A percentile compares a stretch with the other conserved stretches of the same genome.
Evolutionary conservation across 2,888 invertebrate genomes (phyloP).

Genomic region (Ichneumoninae sp.): DNA sequence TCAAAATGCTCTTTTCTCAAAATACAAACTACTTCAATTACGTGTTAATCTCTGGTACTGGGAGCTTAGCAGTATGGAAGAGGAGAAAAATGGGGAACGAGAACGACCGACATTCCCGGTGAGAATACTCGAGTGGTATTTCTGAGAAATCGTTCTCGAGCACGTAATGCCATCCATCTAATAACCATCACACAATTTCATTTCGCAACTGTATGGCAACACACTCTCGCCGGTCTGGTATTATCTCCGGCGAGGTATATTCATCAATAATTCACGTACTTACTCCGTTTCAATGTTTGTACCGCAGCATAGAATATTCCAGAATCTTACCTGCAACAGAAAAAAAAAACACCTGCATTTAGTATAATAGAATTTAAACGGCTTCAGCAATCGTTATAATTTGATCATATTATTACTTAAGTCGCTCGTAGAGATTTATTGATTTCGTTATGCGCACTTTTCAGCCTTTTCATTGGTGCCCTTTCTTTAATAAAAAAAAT

Average conservation of each 20-base stretch:
- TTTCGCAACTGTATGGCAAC: neutral
- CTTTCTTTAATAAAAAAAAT: too few species aligned
- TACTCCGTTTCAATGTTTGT: neutral
- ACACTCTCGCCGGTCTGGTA: neutral
- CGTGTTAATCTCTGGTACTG: neutral
- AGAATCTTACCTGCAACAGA: slow-evolving; percentile 72
- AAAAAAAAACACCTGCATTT: slow-evolving; percentile 51
- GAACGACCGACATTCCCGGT: slow-evolving; percentile 13
- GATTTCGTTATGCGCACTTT: neutral
- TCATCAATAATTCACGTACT: slow-evolving; percentile 29
- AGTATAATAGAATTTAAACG: neutral
- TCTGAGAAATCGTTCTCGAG: slow-evolving; percentile 56
- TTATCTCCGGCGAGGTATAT: neutral
- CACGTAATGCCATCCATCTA: slow-evolving; percentile 63
- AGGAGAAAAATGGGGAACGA: slow-evolving; percentile 25
- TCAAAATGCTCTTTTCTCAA: neutral
- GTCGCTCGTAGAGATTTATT: neutral
- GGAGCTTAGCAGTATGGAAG: neutral
- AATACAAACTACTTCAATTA: neutral
- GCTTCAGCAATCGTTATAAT: neutral
- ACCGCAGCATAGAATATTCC: neutral
- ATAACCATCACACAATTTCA: slow-evolving; percentile 59
- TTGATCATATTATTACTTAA: neutral
- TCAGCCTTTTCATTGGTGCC: too few species aligned
- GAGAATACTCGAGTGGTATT: slow-evolving; percentile 48